phyloP scores from a whole-genome alignment of 2,888 invertebrate genomes.

The Autographa gamma region DNA sequence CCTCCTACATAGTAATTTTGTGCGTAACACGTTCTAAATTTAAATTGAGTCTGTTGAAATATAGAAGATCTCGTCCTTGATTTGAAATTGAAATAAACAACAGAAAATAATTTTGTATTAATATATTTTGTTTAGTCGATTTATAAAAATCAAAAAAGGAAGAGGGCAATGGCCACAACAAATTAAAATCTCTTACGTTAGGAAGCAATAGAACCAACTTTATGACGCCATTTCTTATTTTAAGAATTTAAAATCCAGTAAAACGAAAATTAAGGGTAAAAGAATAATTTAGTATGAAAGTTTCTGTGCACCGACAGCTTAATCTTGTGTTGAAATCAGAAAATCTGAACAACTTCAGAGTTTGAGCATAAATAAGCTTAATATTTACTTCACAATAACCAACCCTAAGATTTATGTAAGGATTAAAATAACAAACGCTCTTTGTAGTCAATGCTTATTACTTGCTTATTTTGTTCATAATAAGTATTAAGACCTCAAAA shows the following conservation, averaged over 20 bases:
- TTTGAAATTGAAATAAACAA: too few relatives aligned
- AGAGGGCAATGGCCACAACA: too few relatives aligned
- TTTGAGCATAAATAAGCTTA: constrained; percentile 72
- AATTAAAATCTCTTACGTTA: too few relatives aligned
- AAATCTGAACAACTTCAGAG: constrained; percentile 62
- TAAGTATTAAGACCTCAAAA: too few relatives aligned
- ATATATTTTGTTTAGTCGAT: too few relatives aligned
- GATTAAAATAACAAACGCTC: constrained; percentile 28
- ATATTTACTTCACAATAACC: constrained; percentile 70
- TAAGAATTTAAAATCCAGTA: constrained; percentile 46
- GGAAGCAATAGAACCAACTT: not conserved
- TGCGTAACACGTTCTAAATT: too few relatives aligned
- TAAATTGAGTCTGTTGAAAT: too few relatives aligned
- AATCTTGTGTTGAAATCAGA: constrained; percentile 67
- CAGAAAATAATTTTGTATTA: too few relatives aligned
- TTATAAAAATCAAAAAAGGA: too few relatives aligned
- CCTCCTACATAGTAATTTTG: too few relatives aligned
- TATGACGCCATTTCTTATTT: not conserved
- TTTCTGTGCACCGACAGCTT: constrained; percentile 64
- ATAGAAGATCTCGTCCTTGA: too few relatives aligned
- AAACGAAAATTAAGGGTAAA: constrained; percentile 34
- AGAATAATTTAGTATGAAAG: constrained; percentile 46
- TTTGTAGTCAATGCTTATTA: constrained; percentile 20
- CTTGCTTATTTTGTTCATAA: not conserved
- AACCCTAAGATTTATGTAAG: constrained; percentile 67